These are phyloP conservation scores for Hypomecis punctinalis DNA, from an alignment of 2,888 invertebrate species.

Conservation along the genomic window DNA sequence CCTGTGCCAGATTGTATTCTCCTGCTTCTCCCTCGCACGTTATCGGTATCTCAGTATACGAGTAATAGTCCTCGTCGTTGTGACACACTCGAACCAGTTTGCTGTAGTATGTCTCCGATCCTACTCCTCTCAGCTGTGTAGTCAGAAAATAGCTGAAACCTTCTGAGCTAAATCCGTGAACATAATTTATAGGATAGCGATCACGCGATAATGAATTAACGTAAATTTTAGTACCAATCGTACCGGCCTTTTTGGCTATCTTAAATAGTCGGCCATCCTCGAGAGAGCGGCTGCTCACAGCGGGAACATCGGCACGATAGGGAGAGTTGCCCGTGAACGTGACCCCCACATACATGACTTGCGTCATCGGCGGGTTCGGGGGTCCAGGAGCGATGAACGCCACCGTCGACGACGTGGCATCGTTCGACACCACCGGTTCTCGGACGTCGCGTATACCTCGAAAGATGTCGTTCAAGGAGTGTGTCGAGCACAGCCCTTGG, in stretches of 20 bases:
- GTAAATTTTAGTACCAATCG: slow-evolving; percentile 95
- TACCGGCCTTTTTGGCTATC: slow-evolving; percentile 95
- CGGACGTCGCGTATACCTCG: slow-evolving; percentile 90
- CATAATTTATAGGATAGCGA: slow-evolving; percentile 96
- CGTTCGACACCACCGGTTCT: slow-evolving; percentile 98
- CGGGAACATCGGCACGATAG: slow-evolving; percentile 96
- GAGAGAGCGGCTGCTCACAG: slow-evolving; percentile 95
- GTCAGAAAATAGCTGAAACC: slow-evolving; percentile 98
- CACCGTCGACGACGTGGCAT: slow-evolving; percentile 96
- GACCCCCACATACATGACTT: slow-evolving; percentile 98
- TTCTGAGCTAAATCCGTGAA: slow-evolving; percentile 97
- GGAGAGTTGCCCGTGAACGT: slow-evolving; percentile 96
- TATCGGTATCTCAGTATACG: slow-evolving; percentile 98
- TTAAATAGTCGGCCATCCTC: slow-evolving; percentile 95
- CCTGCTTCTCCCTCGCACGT: slow-evolving; percentile 93
- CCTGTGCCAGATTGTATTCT: slow-evolving; percentile 96
- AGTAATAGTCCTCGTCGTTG: slow-evolving; percentile 97
- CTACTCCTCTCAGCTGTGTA: slow-evolving; percentile 94
- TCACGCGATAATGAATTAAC: slow-evolving; percentile 96
- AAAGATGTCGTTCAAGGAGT: slow-evolving; percentile 95
- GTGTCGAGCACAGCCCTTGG: slow-evolving; percentile 95
- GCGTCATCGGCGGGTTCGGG: slow-evolving; percentile 94
- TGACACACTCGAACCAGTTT: slow-evolving; percentile 98
- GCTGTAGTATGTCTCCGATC: slow-evolving; percentile 93
- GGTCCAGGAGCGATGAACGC: slow-evolving; percentile 98